These are phyloP conservation scores for Cataglyphis altisquamis DNA, from an alignment of 2,888 invertebrate genomes.

Conservation along the genomic window DNA sequence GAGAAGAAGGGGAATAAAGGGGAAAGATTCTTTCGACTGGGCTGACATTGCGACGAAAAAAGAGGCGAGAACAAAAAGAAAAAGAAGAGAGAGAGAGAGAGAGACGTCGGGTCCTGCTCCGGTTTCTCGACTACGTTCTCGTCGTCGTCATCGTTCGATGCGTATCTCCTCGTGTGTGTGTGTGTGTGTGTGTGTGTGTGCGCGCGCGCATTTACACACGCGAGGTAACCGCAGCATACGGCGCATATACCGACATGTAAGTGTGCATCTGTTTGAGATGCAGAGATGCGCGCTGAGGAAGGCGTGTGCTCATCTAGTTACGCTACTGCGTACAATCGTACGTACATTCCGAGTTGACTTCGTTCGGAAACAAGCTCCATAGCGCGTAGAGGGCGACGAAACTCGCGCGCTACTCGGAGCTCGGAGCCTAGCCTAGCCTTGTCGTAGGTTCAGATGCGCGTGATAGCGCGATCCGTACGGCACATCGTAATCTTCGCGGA, in stretches of 20 bases:
- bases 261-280: neutral
- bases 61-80: neutral
- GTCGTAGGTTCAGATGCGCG: slow-evolving; percentile 76
- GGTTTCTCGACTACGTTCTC: slow-evolving; percentile 71
- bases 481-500: slow-evolving; percentile 70
- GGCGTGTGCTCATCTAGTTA: slow-evolving; percentile 15
- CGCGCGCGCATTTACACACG: slow-evolving; percentile 4
- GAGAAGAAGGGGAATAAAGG: neutral
- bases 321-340: slow-evolving; percentile 53
- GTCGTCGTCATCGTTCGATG: slow-evolving; percentile 67
- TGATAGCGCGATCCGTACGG: slow-evolving; percentile 76
- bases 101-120: slow-evolving; percentile 70
- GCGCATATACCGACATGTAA: slow-evolving; percentile 19
- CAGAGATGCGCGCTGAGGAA: neutral
- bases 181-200: slow-evolving; percentile 12
- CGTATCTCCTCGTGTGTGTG: slow-evolving; percentile 67
- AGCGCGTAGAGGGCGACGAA: slow-evolving; percentile 28
- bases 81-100: neutral
- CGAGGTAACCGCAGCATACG: neutral
- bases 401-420: slow-evolving; percentile 49
- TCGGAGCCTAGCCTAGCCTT: slow-evolving; percentile 61
- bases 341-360: slow-evolving; percentile 59
- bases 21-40: slow-evolving; percentile 35
- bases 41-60: slow-evolving; percentile 58
- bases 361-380: slow-evolving; percentile 66